Evolutionary conservation across 2,113 vertebrate genomes (phyloP), one percentile per base, ranked within the genome.

Genomic region (Triplophysa siluroides): DNA sequence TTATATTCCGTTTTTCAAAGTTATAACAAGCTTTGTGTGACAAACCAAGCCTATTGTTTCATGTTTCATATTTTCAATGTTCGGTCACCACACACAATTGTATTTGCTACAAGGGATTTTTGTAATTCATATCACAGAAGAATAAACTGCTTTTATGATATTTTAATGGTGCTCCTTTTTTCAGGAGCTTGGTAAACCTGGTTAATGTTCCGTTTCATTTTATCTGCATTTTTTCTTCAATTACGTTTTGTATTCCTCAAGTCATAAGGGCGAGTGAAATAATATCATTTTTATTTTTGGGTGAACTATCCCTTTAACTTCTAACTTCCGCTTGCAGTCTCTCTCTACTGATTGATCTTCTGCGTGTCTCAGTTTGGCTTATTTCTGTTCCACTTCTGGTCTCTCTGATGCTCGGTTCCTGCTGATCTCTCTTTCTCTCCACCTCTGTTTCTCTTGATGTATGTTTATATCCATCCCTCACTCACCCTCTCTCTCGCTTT

Each of bases 381-480:
- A 14, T 68, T 73, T 79, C 16, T 67, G 47, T 65, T 29, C 54
- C 29, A 68, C 71, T 70, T 50, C 47, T 68, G 19, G 78, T 82
- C 84, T 54, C 80, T 77, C 56, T 83, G 64, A 24, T 78, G 78
- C 77, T 79, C 66, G 58, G 43, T 50, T 85, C 88, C 84, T 60
- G 24, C 41, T 52, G 33, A 43, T 58, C 70, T 56, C 45, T 78
- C 63, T 54, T 85, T 88, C 85, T 86, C 86, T 83, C 88, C 88
- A 87, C 41, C 33, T 79, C 54, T 18, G 41, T 83, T 41, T 77
- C 67, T 79, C 45, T 58, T 45, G 0, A 26, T 79, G 50, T 75
- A 24, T 73, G 52, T 71, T 62, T 77, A 58, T 67, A 63, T 11
- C 76, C 70, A 41, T 24, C 8, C 26, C 56, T 72, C 64, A 13